Conservation (phyloP, 2,113 vertebrate species). For the Pterocles gutturalis region DNA sequence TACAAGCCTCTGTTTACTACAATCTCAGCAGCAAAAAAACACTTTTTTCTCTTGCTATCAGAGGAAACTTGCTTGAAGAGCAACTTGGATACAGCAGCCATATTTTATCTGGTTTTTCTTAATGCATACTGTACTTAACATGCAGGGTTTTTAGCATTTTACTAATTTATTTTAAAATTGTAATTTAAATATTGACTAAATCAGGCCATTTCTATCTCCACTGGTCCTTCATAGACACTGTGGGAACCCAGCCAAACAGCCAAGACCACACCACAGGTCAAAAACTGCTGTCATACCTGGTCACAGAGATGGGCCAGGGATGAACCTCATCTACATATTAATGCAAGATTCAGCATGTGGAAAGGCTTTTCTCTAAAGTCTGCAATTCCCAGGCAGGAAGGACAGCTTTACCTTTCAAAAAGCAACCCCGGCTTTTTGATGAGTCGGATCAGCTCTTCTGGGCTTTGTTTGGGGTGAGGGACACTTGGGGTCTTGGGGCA, state of each 20-base stretch:
- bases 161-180: neutral
- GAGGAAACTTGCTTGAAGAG: neutral
- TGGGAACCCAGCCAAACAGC: neutral
- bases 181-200: neutral
- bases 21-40: neutral
- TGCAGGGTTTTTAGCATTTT: neutral
- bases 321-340: neutral
- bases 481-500: neutral
- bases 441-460: neutral
- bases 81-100: rapidly evolving
- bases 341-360: neutral
- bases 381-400: neutral
- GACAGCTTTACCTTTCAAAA: neutral
- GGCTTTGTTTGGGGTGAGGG: neutral
- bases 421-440: neutral
- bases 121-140: neutral
- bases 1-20: slow-evolving; percentile 34
- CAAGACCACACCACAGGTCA: neutral
- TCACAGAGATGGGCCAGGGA: neutral
- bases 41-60: neutral
- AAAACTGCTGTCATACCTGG: neutral
- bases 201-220: neutral
- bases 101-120: neutral
- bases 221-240: neutral
- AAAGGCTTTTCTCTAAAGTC: slow-evolving; percentile 11